These are phyloP conservation scores for Hyposmocoma kahamanoa DNA, from an alignment of 1,140 invertebrate species.

Conservation along the genomic window DNA sequence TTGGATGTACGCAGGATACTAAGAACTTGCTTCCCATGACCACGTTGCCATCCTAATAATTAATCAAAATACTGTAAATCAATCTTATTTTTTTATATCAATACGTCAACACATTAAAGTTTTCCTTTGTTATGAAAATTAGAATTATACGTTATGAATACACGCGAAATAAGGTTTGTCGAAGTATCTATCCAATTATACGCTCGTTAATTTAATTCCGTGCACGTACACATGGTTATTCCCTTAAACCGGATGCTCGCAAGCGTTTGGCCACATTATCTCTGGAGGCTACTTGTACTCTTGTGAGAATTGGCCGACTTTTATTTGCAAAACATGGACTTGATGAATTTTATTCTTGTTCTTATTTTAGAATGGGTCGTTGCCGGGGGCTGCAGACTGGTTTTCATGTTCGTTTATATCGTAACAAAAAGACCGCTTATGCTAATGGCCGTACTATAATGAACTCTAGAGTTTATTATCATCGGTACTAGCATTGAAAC, in stretches of 20 bases:
- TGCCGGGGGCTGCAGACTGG: neutral
- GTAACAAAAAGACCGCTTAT: neutral
- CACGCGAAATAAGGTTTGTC: slow-evolving; percentile 18
- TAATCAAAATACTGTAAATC: too few species aligned
- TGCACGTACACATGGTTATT: slow-evolving; percentile 57
- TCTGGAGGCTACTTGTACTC: slow-evolving; percentile 18
- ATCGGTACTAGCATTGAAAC: neutral
- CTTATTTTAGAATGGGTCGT: neutral
- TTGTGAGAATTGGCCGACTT: slow-evolving; percentile 21
- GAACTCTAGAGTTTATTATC: neutral
- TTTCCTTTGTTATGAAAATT: too few species aligned
- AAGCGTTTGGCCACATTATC: slow-evolving; percentile 23
- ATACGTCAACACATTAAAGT: too few species aligned
- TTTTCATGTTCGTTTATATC: neutral
- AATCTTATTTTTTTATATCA: too few species aligned
- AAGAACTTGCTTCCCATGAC: slow-evolving; percentile 40
- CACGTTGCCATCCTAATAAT: too few species aligned
- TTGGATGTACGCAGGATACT: slow-evolving; percentile 36
- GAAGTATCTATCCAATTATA: slow-evolving; percentile 14
- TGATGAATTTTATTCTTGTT: neutral
- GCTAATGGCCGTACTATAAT: neutral
- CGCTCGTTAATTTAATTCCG: slow-evolving; percentile 39
- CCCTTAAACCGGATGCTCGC: slow-evolving; percentile 49
- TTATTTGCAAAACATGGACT: slow-evolving; percentile 21
- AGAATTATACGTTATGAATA: too few species aligned